Evolutionary conservation across 30 jellyfish, hydroid and myxozoan genomes (phyloP), one percentile per base, ranked within the genome.

Genomic region (Turritopsis rubra): DNA sequence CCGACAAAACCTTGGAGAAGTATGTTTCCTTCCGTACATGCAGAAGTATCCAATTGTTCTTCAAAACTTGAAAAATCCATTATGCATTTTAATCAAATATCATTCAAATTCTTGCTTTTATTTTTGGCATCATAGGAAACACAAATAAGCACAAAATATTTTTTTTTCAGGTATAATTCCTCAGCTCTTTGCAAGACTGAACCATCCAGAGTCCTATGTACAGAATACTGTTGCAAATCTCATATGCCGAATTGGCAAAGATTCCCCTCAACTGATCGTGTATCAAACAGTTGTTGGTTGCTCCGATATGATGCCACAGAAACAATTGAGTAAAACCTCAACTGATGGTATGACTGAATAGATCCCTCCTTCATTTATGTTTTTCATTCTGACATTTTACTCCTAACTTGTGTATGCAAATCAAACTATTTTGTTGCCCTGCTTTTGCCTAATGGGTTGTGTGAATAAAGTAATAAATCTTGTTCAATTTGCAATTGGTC

Each of bases 1-100:
- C 99, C 99, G 26, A 94, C 99, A 17, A 94, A 82, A 79, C 99
- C 99, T 82, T 94, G 99, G 99, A 86, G 87, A 86, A 96, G 99
- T 94, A 83, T 16, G 78, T 7, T 21, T 9, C 22, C 29, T 29
- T 29, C 24, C 28, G 9, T n/a, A 7, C 0, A 68, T 68, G 30
- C 19, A 68, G 8, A 27, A 75, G 28, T 21, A 75, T 1, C 25
- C 19, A 27, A 18, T 0, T n/a, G n/a, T n/a, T n/a, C n/a, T 16
- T 68, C 13, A 22, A 68, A 68, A 68, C 30, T 3, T 68, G 77
- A 16, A 68, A 16, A 22, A 3, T 3, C 77, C 5, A 27, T 3
- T 27, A 5, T 68, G 73, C n/a, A 60, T 18, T 60, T 60, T n/a
- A n/a, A n/a, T n/a, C n/a, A n/a, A n/a, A n/a, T n/a, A n/a, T n/a